A percentile compares a stretch with the other conserved stretches of the same genome.
phyloP scores from a whole-genome alignment of 2,113 vertebrate species.

The Rhegmatorhina hoffmannsi region DNA sequence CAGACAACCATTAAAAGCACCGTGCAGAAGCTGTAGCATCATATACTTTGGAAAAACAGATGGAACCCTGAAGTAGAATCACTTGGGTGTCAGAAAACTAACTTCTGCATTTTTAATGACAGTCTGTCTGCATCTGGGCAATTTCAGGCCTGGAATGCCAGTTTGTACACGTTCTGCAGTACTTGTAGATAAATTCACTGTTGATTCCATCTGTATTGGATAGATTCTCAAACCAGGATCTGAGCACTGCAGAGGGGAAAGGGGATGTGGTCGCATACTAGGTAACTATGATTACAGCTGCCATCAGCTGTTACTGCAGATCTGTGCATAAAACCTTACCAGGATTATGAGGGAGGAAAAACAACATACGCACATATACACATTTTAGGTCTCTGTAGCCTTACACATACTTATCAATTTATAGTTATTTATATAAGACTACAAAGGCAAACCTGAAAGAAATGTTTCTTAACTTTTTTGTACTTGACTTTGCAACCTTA shows the following conservation, averaged over 20 bases:
- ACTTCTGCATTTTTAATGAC: not conserved
- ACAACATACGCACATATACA: not conserved
- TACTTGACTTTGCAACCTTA: not conserved
- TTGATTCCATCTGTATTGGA: not conserved
- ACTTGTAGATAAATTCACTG: not conserved
- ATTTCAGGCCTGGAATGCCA: not conserved
- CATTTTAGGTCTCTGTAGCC: not conserved
- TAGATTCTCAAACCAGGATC: not conserved
- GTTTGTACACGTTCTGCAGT: not conserved
- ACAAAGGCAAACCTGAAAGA: not conserved
- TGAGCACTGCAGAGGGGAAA: not conserved
- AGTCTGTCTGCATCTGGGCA: not conserved
- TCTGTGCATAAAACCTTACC: not conserved
- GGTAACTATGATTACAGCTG: not conserved
- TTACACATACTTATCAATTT: not conserved
- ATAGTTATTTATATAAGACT: not conserved
- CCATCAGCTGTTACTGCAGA: not conserved
- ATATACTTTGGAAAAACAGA: slow-evolving; percentile 2
- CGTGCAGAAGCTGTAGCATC: not conserved
- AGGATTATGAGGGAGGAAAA: not conserved
- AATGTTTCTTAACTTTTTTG: not conserved
- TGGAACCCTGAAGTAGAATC: not conserved
- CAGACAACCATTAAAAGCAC: not conserved
- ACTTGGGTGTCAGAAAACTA: slow-evolving; percentile 6
- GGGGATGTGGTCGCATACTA: not conserved